Evolutionary conservation across 2,888 invertebrate genomes (phyloP).

Genomic region (Catocala sponsa): DNA sequence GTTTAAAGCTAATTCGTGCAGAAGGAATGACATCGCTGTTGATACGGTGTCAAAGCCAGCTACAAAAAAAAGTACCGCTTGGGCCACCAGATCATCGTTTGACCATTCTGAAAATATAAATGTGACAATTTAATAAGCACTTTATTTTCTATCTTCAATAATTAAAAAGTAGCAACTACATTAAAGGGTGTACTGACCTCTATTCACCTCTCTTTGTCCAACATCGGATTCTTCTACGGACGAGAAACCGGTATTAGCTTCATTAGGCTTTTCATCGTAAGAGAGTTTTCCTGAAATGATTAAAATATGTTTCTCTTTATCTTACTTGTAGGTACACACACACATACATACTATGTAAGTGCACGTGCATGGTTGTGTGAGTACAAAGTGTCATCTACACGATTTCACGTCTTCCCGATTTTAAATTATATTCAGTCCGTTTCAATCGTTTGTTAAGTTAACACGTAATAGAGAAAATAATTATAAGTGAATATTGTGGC

Average conservation of each 20-base stretch:
- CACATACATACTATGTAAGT: too few relatives aligned
- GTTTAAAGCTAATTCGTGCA: constrained; percentile 88
- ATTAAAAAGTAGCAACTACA: too few relatives aligned
- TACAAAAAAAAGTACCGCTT: constrained; percentile 85
- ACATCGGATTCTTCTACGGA: constrained; percentile 62
- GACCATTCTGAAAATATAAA: constrained; percentile 63
- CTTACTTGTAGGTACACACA: too few relatives aligned
- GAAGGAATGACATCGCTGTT: constrained; percentile 79
- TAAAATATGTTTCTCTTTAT: too few relatives aligned
- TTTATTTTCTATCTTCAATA: too few relatives aligned
- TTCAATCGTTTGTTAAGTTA: too few relatives aligned
- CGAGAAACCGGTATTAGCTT: constrained; percentile 32
- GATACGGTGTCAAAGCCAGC: constrained; percentile 87
- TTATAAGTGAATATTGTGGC: too few relatives aligned
- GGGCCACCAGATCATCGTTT: constrained; percentile 78
- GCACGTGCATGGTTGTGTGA: too few relatives aligned
- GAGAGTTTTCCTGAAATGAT: constrained; percentile 13
- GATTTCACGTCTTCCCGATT: too few relatives aligned
- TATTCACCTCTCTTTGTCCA: constrained; percentile 43
- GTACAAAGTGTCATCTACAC: too few relatives aligned
- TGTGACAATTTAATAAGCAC: not conserved
- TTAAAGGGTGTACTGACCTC: constrained; percentile 41
- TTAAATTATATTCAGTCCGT: too few relatives aligned
- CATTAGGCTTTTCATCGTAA: constrained; percentile 9
- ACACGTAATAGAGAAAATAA: too few relatives aligned